phyloP scores from a whole-genome alignment of 2,113 vertebrate species.

The Protobothrops mucrosquamatus region DNA sequence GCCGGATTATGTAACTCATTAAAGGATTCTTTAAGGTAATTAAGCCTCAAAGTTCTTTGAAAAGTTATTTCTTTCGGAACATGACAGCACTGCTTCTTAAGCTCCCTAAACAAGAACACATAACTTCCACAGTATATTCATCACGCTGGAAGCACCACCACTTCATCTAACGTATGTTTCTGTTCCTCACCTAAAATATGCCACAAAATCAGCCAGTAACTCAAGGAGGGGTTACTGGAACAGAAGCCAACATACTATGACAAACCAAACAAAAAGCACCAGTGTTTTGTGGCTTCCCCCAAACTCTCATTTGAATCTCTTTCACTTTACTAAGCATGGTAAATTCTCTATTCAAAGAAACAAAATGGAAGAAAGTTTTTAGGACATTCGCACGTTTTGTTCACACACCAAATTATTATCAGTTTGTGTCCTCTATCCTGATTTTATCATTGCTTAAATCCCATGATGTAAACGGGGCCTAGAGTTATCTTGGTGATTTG shows the following conservation, averaged over 20 bases:
- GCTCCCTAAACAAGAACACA: not conserved
- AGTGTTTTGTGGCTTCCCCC: not conserved
- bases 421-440: not conserved
- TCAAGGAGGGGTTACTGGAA: not conserved
- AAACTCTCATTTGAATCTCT: not conserved
- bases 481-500: not conserved
- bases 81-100: not conserved
- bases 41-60: too few species aligned
- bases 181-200: not conserved
- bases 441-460: not conserved
- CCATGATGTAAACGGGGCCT: not conserved
- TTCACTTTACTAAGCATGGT: not conserved
- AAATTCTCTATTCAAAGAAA: not conserved
- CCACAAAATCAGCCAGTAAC: not conserved
- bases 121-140: not conserved
- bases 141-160: not conserved
- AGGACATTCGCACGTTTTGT: not conserved
- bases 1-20: too few species aligned
- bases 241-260: too few species aligned
- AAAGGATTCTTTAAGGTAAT: too few species aligned
- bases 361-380: not conserved
- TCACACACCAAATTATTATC: not conserved
- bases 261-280: too few species aligned
- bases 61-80: too few species aligned
- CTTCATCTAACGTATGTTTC: not conserved